Conservation (phyloP, 1,140 invertebrate genomes). For the Brachionus calyciflorus region DNA sequence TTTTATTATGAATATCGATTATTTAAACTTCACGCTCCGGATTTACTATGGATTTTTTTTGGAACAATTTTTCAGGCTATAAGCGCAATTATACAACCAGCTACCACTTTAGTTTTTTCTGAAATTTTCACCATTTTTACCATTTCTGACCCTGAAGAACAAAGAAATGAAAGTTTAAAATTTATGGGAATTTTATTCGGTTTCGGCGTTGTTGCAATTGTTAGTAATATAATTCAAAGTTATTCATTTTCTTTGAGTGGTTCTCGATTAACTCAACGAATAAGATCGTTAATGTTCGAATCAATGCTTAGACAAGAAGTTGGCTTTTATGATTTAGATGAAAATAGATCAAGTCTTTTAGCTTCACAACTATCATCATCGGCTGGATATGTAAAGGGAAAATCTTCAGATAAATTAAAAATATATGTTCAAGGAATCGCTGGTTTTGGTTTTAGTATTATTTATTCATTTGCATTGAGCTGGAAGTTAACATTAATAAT, state of each 20-base stretch:
- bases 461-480: slow-evolving; percentile 71
- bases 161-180: slow-evolving; percentile 13
- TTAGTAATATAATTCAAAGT: slow-evolving; percentile 4
- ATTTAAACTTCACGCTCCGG: slow-evolving; percentile 10
- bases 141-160: not conserved
- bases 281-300: slow-evolving; percentile 76
- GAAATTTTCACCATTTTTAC: slow-evolving; percentile 30
- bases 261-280: slow-evolving; percentile 68
- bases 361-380: slow-evolving; percentile 64
- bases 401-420: slow-evolving; percentile 61
- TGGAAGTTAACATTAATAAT: slow-evolving; percentile 80
- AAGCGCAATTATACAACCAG: slow-evolving; percentile 20
- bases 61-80: slow-evolving; percentile 17
- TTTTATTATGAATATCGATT: slow-evolving; percentile 23
- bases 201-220: not conserved
- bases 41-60: slow-evolving; percentile 20
- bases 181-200: slow-evolving; percentile 38
- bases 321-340: slow-evolving; percentile 62
- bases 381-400: slow-evolving; percentile 62
- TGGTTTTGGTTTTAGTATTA: slow-evolving; percentile 67
- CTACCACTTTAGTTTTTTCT: slow-evolving; percentile 9
- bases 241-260: slow-evolving; percentile 49
- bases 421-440: slow-evolving; percentile 61
- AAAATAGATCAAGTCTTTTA: slow-evolving; percentile 63
- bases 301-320: slow-evolving; percentile 63